phyloP scores from a whole-genome alignment of 2,797 vertebrate species.

The Sardinella longiceps region DNA sequence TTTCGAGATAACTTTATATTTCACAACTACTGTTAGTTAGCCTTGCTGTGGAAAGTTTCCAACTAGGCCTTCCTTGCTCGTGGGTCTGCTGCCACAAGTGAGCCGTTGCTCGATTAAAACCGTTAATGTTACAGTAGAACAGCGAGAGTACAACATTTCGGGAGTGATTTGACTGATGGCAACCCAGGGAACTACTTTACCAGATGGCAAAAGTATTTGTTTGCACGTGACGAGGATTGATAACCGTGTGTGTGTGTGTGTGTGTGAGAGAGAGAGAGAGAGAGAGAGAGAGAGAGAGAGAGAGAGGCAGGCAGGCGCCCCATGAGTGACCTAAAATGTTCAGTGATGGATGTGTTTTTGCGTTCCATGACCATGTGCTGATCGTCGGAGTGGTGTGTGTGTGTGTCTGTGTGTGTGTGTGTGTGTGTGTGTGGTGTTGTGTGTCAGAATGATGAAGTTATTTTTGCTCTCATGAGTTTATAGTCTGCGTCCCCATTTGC shows the following conservation, averaged over 20 bases:
- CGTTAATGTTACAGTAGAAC: no score
- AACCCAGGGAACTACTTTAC: not conserved
- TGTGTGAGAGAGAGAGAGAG: not conserved
- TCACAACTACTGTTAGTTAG: not conserved
- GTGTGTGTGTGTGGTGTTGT: no score
- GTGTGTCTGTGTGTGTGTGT: no score
- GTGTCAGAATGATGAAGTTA: not conserved
- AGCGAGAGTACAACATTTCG: no score
- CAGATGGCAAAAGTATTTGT: not conserved
- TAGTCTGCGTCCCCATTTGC: no score
- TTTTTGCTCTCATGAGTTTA: not conserved
- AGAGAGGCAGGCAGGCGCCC: no score
- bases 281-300: not conserved
- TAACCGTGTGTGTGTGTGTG: not conserved
- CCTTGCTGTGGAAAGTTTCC: slow-evolving; percentile 9
- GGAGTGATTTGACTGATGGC: no score
- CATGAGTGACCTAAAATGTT: no score
- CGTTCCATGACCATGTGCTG: not conserved
- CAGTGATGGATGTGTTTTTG: not conserved
- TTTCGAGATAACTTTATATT: not conserved
- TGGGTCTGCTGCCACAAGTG: not conserved
- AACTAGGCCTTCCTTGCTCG: not conserved
- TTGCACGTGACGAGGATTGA: not conserved
- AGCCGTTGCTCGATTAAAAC: not conserved
- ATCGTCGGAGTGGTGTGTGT: not conserved